These are phyloP conservation scores for Chaetogeoica ovagalla DNA, from an alignment of 2,888 invertebrate genomes.

Conservation along the genomic window DNA sequence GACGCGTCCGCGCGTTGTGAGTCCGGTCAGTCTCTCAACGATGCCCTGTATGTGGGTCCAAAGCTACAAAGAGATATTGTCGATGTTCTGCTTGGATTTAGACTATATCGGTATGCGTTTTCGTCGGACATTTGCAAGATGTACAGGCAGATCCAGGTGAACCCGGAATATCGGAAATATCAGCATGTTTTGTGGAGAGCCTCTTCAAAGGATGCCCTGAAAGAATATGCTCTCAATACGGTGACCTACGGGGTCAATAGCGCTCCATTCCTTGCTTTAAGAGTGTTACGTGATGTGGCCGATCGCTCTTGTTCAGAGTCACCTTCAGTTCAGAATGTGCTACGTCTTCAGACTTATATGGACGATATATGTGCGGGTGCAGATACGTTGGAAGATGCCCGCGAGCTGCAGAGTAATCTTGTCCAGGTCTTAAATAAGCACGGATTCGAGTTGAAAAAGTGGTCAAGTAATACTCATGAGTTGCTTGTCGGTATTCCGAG, in stretches of 20 bases:
- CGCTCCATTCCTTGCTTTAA: neutral
- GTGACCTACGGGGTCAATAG: neutral
- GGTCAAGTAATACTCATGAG: too few species aligned
- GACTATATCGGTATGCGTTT: neutral
- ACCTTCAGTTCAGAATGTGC: neutral
- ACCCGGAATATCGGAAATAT: neutral
- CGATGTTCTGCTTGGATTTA: neutral
- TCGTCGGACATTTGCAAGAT: neutral
- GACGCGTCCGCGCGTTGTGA: neutral
- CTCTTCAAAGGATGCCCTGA: neutral
- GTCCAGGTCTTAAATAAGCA: neutral
- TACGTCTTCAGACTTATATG: neutral
- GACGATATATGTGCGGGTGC: neutral
- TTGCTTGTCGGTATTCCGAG: too few species aligned
- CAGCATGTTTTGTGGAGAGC: neutral
- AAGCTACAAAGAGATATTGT: neutral
- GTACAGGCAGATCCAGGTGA: neutral
- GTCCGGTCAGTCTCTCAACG: neutral
- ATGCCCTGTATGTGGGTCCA: neutral
- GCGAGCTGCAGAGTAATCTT: neutral
- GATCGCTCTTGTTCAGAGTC: neutral
- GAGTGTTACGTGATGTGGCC: neutral
- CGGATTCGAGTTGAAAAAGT: too few species aligned
- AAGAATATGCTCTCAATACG: neutral
- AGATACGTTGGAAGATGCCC: neutral